Conservation (phyloP, 2,113 vertebrate species). For the Sorex araneus region DNA sequence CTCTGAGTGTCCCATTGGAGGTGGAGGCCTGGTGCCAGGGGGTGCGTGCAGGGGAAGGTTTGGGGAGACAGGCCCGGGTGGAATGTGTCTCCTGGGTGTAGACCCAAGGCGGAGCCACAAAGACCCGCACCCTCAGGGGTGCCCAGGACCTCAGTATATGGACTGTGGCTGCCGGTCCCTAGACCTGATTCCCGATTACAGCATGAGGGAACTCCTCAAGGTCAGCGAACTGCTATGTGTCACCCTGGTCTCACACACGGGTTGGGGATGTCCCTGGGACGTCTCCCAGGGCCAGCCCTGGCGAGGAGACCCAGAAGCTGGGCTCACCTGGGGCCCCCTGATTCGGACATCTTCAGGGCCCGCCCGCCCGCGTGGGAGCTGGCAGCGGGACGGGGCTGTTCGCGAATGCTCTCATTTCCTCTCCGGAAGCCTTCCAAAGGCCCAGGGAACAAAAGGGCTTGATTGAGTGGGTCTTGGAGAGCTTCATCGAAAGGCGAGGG, state of each 20-base stretch:
- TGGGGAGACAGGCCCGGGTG: not conserved
- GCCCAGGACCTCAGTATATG: not conserved
- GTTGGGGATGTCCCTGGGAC: not conserved
- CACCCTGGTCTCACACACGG: not conserved
- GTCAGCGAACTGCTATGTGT: not conserved
- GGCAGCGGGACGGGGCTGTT: not conserved
- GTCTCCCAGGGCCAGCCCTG: not conserved
- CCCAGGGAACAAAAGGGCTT: constrained; percentile 57
- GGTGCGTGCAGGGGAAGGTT: not conserved
- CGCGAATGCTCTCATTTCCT: constrained; percentile 45
- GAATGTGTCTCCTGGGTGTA: not conserved
- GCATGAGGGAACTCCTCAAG: not conserved
- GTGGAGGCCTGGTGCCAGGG: too few species aligned
- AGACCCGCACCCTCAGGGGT: not conserved
- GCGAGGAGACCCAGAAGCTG: not conserved
- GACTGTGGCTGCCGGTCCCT: not conserved
- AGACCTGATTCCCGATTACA: not conserved
- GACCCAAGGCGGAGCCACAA: not conserved
- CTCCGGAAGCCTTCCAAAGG: constrained; percentile 70
- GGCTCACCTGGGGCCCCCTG: not conserved
- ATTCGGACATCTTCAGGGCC: too few species aligned
- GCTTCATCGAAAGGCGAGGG: not conserved
- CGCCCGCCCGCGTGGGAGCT: not conserved
- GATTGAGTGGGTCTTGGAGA: constrained; percentile 68
- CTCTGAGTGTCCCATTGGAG: not conserved